Base-by-base conservation (phyloP, 2,113 vertebrate species). In the Leiothrix lutea region DNA sequence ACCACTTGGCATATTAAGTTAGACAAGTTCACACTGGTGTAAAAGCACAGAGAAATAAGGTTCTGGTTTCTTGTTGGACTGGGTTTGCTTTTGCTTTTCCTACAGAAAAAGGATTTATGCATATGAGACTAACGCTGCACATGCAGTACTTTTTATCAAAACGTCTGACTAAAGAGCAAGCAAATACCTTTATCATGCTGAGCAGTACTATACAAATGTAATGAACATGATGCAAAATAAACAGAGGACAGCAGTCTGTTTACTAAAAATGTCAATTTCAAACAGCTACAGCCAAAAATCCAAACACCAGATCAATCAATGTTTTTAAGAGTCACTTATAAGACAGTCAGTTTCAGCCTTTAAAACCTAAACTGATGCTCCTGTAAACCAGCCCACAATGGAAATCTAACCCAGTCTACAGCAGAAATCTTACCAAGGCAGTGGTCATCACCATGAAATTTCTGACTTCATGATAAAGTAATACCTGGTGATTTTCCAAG, bases 61-160 rank as follows among this genome's bases (percentile, higher is more conserved):
- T 31, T 28, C n/a, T 33, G 20, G 53, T 23, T 25, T 60, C 61
- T 29, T 70, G 11, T 0, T 75, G 40, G 48, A 81, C 40, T 44
- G 3, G 5, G 11, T 77, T 77, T 86, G 24, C 14, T 36, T 48
- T 54, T 73, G 29, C 19, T 77, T 66, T 56, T 85, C 33, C 48
- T 47, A 51, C 53, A 40, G 24, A 16, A 28, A 81, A 87, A 51
- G 8, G 5, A 78, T 12, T 53, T 19, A 60, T 2, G 28, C 3
- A 29, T 20, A 23, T 2, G 12, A 44, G 21, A 75, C 8, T 0
- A 1, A 44, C 29, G 29, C 3, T 44, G 17, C 18, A 42, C 44
- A 51, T 72, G 2, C 66, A 56, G 12, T 31, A 16, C 24, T 36
- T 83, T 45, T 81, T 40, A 64, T 13, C 48, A 84, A 78, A 74